phyloP scores from a whole-genome alignment of 1,140 invertebrate genomes.

The Trichonephila inaurata region DNA sequence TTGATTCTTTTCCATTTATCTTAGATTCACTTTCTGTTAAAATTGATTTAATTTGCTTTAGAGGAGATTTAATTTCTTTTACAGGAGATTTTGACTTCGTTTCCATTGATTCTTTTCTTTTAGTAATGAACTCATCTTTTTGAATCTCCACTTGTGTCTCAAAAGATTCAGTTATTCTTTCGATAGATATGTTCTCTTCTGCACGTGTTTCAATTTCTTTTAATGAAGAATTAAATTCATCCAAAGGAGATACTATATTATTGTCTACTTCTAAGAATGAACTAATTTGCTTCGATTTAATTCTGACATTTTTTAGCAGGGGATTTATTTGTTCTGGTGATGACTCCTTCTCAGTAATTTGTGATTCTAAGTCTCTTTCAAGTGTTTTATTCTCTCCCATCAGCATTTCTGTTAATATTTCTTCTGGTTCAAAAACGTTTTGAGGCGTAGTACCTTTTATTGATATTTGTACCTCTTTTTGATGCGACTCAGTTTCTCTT shows the following conservation, averaged over 20 bases:
- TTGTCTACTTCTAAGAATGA: no score
- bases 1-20: not conserved
- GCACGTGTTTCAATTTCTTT: conserved; percentile 22
- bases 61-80: not conserved
- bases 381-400: no score
- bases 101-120: not conserved
- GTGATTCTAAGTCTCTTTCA: no score
- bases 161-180: not conserved
- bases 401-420: no score
- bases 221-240: not conserved
- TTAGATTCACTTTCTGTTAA: conserved; percentile 39
- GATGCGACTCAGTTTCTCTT: not conserved
- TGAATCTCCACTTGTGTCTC: not conserved
- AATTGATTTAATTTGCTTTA: not conserved
- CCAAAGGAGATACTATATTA: not conserved
- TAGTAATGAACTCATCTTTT: not conserved
- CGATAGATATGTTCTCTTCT: not conserved
- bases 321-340: no score
- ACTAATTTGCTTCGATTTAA: no score
- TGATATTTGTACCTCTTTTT: no score
- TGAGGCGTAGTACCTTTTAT: no score
- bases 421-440: no score
- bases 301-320: no score
- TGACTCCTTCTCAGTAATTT: no score
- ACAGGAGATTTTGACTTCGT: not conserved